phyloP scores from a whole-genome alignment of 2,888 invertebrate genomes.

The Amphipoea lucens region DNA sequence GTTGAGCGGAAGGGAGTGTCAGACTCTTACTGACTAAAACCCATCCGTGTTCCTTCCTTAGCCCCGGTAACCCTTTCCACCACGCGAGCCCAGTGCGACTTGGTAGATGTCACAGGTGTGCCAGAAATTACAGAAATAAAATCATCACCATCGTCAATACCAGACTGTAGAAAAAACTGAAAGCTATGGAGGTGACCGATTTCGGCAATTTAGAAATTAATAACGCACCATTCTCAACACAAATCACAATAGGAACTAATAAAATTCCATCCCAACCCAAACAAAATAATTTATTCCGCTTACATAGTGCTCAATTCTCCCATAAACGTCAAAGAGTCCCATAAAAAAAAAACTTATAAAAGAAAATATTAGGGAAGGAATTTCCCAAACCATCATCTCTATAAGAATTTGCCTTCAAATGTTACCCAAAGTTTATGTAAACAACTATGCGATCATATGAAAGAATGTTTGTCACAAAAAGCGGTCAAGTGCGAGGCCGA shows the following conservation, averaged over 20 bases:
- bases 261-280: not conserved
- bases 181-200: not conserved
- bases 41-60: too few relatives aligned
- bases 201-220: not conserved
- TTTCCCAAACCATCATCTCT: slow-evolving; percentile 1
- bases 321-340: slow-evolving; percentile 3
- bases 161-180: too few relatives aligned
- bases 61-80: too few relatives aligned
- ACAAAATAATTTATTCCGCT: not conserved
- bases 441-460: slow-evolving; percentile 35
- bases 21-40: too few relatives aligned
- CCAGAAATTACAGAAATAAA: too few relatives aligned
- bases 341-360: slow-evolving; percentile 11
- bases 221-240: not conserved
- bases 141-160: too few relatives aligned
- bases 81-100: too few relatives aligned
- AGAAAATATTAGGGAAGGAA: slow-evolving; percentile 11
- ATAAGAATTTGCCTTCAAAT: slow-evolving; percentile 24
- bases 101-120: too few relatives aligned
- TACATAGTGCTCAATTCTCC: not conserved
- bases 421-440: slow-evolving; percentile 27
- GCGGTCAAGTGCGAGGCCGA: not conserved
- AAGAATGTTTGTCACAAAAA: slow-evolving; percentile 32
- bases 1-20: too few relatives aligned
- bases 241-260: not conserved